Percentiles rank a stretch among this genome's conserved stretches.
These are phyloP conservation scores for Luehdorfia chinensis DNA, from an alignment of 1,140 invertebrate genomes.

Conservation along the genomic window DNA sequence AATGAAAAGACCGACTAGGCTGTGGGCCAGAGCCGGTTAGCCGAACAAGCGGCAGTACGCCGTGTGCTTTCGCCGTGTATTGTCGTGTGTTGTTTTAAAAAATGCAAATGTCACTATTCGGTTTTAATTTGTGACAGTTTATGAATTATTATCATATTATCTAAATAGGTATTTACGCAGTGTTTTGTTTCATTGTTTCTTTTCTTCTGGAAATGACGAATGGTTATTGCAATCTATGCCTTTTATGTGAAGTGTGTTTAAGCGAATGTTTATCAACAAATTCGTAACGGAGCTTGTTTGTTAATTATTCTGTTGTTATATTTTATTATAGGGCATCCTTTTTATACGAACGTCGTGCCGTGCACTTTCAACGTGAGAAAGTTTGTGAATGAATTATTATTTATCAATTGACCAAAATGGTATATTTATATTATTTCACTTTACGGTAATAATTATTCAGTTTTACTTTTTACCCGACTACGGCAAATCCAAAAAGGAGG, in stretches of 20 bases:
- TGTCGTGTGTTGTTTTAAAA: constrained; percentile 40
- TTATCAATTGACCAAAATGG: too few species aligned
- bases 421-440: too few species aligned
- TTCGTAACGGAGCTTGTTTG: constrained; percentile 8
- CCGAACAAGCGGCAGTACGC: constrained; percentile 33
- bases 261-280: constrained; percentile 15
- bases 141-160: constrained; percentile 8
- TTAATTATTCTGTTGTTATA: not conserved
- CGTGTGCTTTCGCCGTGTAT: constrained; percentile 37
- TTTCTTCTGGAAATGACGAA: constrained; percentile 24
- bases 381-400: not conserved
- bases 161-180: constrained; percentile 19
- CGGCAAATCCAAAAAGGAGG: too few species aligned
- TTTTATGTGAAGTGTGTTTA: constrained; percentile 18
- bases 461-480: too few species aligned
- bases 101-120: constrained; percentile 33
- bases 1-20: constrained; percentile 16
- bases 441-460: too few species aligned
- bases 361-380: constrained; percentile 2
- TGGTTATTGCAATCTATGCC: constrained; percentile 28
- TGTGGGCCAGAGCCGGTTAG: constrained; percentile 27
- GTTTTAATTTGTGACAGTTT: constrained; percentile 45
- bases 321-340: constrained; percentile 2
- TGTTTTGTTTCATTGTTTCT: constrained; percentile 22
- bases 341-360: not conserved